These are phyloP conservation scores for Torymus auratus DNA, from an alignment of 2,888 invertebrate genomes.

Conservation along the genomic window DNA sequence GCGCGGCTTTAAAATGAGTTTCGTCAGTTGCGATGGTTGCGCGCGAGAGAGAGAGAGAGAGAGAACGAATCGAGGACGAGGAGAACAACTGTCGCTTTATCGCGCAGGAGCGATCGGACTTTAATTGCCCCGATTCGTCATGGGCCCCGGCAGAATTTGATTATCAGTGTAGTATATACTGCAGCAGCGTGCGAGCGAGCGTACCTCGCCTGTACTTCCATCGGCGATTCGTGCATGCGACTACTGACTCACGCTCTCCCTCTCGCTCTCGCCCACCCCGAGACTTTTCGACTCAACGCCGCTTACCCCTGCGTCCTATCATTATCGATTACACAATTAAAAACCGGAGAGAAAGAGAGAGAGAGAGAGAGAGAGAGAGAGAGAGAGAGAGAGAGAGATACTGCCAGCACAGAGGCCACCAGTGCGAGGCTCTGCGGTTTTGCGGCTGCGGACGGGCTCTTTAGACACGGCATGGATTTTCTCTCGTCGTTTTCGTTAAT, in stretches of 20 bases:
- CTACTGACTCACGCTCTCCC: constrained; percentile 74
- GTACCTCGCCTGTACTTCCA: constrained; percentile 64
- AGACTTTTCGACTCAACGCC: constrained; percentile 60
- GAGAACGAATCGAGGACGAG: constrained; percentile 62
- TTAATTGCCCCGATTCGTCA: constrained; percentile 77
- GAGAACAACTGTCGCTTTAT: constrained; percentile 70
- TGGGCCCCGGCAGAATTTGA: constrained; percentile 74
- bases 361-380: not conserved
- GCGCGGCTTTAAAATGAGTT: constrained; percentile 39
- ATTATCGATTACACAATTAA: constrained; percentile 73
- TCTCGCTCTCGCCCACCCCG: constrained; percentile 27
- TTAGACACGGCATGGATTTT: not conserved
- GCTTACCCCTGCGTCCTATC: constrained; percentile 58
- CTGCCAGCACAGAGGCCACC: not conserved
- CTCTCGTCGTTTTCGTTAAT: not conserved
- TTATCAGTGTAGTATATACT: constrained; percentile 71
- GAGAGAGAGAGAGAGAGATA: not conserved
- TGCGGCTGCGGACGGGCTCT: too few species aligned
- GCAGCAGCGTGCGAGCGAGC: constrained; percentile 45
- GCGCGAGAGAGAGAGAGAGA: constrained; percentile 31
- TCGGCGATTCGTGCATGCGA: constrained; percentile 52
- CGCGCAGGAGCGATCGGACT: constrained; percentile 72
- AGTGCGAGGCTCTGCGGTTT: constrained; percentile 1
- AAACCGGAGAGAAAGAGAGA: constrained; percentile 43
- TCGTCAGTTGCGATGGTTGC: constrained; percentile 43